Base-by-base conservation (phyloP, 2,888 invertebrate species). In the Sussaba pulchella region DNA sequence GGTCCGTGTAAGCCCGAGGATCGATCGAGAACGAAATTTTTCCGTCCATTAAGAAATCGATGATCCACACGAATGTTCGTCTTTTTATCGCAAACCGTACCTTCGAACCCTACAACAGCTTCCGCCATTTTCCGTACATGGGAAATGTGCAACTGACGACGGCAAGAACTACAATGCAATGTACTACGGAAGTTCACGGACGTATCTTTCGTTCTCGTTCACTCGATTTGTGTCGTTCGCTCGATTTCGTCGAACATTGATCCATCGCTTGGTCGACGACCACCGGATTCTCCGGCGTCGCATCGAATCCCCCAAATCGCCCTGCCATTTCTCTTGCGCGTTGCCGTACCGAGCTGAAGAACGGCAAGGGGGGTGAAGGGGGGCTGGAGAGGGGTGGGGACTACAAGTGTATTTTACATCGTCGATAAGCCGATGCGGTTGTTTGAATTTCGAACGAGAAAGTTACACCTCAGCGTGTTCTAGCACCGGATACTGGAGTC, bases 361-460 rank as follows among this genome's bases (percentile, higher is more conserved):
- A 31, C 31, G 31, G 31, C 6, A 31, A 2, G 31, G 6, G 2
- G 31, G 31, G 31, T 2, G 4, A 31, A 31, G 31, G 31, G 31
- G 31, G 4, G 31, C 4, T 2, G 31, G 31, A 31, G 4, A 6
- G 31, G 31, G 31, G 0, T 10, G 9, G 24, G 66, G 72, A 72
- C 61, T 63, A 59, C 50, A 41, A 73, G 74, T 83, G 70, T 80
- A 85, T 74, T 84, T 82, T 81, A 82, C 82, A 84, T 77, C 69
- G 74, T 78, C 70, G 82, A 83, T 79, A 81, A 81, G 79, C 71
- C 75, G 74, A 83, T 82, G 79, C 80, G 75, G 82, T 79, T 81
- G 80, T 85, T 84, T 78, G 82, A 85, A 83, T 85, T 84, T 24
- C 81, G 70, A 78, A 84, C 82, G 72, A 73, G 74, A 78, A 85